Conservation (phyloP, 2,888 invertebrate species). For the Protophormia terraenovae region DNA sequence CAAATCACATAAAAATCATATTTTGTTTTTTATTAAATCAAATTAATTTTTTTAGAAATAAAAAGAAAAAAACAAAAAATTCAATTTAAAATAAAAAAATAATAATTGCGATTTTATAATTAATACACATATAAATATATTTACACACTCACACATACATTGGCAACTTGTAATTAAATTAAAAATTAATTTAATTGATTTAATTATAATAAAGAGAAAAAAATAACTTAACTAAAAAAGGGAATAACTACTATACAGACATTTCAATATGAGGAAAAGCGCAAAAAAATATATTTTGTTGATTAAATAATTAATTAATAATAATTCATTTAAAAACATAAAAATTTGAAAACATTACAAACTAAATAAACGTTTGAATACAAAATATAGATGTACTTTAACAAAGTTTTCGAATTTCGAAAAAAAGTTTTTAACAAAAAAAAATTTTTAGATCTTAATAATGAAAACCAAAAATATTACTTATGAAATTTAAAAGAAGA, state of each 20-base stretch:
- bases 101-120: constrained; percentile 45
- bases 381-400: constrained; percentile 32
- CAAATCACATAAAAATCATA: constrained; percentile 39
- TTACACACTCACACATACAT: constrained; percentile 61
- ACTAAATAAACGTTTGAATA: constrained; percentile 33
- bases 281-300: background rate
- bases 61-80: constrained; percentile 38
- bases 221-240: constrained; percentile 28
- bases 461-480: background rate
- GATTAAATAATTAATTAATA: background rate
- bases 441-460: background rate
- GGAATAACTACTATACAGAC: constrained; percentile 31
- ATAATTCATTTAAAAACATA: background rate
- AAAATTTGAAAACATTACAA: background rate
- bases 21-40: constrained; percentile 48
- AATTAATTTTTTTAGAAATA: constrained; percentile 30
- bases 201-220: constrained; percentile 16
- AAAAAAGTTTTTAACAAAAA: background rate
- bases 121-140: constrained; percentile 54
- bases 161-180: constrained; percentile 48
- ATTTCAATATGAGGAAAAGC: constrained; percentile 11
- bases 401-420: background rate
- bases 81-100: constrained; percentile 24
- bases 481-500: background rate
- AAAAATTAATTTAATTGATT: constrained; percentile 39